Evolutionary conservation across 1,140 invertebrate species (phyloP).

Genomic region (Daktulosphaira vitifoliae): DNA sequence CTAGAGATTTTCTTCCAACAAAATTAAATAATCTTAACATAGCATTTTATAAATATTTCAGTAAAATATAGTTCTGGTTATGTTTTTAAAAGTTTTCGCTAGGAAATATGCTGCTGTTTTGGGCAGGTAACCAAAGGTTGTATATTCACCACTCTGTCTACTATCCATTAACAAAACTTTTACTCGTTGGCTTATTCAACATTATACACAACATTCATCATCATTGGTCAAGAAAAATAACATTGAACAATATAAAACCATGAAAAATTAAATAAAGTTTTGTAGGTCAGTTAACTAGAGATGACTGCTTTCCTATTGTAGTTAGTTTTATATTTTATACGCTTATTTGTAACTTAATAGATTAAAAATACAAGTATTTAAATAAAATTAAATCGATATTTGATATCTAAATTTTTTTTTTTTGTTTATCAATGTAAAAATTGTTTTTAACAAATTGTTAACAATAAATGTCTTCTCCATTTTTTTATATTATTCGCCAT

Average conservation of each 20-base stretch:
- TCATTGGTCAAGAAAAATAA: conserved; percentile 10
- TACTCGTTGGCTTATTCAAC: conserved; percentile 20
- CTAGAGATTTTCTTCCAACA: neutral
- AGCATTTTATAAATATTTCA: conserved; percentile 12
- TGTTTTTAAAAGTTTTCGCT: conserved; percentile 12
- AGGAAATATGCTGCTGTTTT: conserved; percentile 10
- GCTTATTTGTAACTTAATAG: too few species aligned
- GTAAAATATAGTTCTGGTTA: neutral
- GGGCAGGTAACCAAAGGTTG: conserved; percentile 28
- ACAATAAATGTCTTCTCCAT: too few species aligned
- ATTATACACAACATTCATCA: conserved; percentile 16
- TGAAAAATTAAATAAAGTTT: too few species aligned
- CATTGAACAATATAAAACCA: neutral
- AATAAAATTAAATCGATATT: too few species aligned
- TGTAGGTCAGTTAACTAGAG: too few species aligned
- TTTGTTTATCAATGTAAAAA: too few species aligned
- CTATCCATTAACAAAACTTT: conserved; percentile 15
- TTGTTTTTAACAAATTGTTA: too few species aligned
- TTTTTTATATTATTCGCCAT: too few species aligned
- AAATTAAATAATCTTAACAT: neutral
- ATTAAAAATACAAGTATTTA: too few species aligned
- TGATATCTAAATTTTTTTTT: too few species aligned
- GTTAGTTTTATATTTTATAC: too few species aligned
- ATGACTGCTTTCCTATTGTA: too few species aligned
- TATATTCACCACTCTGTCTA: conserved; percentile 25